A percentile compares a stretch with the other conserved stretches of the same genome.
phyloP scores from a whole-genome alignment of 2,888 invertebrate species.

The Hypena proboscidalis region DNA sequence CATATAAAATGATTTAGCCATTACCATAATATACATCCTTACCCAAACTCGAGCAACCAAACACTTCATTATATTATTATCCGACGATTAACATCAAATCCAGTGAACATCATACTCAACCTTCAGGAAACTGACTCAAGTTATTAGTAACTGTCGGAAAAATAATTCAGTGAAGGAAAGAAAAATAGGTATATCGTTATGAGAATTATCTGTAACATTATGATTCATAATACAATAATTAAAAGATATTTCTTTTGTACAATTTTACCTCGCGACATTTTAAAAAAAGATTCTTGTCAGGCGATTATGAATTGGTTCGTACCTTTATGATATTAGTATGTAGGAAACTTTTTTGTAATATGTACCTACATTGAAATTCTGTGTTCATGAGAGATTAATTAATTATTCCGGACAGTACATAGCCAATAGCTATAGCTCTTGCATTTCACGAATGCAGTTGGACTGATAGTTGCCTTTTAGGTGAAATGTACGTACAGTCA shows the following conservation, averaged over 20 bases:
- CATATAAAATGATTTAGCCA: background rate
- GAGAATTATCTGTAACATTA: constrained; percentile 34
- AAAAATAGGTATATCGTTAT: constrained; percentile 19
- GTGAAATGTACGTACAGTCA: no score
- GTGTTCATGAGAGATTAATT: no score
- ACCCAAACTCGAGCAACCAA: background rate
- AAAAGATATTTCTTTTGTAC: constrained; percentile 35
- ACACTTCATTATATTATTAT: constrained; percentile 1
- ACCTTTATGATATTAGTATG: no score
- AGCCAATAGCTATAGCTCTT: no score
- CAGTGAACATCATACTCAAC: constrained; percentile 14
- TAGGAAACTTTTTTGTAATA: no score
- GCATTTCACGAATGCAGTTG: no score
- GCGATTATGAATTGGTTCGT: constrained; percentile 45
- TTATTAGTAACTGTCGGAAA: constrained; percentile 19
- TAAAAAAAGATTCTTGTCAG: constrained; percentile 45
- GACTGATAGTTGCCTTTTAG: no score
- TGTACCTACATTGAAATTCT: no score
- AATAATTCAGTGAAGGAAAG: constrained; percentile 31
- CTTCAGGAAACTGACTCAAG: constrained; percentile 7
- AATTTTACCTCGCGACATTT: constrained; percentile 37
- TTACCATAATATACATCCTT: background rate
- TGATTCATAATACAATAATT: constrained; percentile 42
- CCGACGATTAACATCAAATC: constrained; percentile 3
- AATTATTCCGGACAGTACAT: no score